Evolutionary conservation across 2,797 vertebrate genomes (phyloP), one percentile per base, ranked within the genome.

Genomic region (Sebastes wilsoni): DNA sequence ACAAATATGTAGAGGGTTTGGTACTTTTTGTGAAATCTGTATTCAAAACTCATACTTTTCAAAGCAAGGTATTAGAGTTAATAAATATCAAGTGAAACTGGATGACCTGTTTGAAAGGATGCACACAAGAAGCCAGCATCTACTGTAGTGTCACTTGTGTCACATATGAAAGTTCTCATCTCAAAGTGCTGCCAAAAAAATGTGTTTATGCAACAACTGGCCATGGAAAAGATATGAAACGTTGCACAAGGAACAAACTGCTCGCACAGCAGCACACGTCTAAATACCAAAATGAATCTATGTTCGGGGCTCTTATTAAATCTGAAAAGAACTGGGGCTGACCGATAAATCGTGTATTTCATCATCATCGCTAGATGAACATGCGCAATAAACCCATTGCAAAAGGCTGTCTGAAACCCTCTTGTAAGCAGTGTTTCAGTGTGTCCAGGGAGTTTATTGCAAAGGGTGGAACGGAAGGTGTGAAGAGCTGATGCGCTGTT

Each of bases 141-240:
- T 38, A 8, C 13, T 38, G 22, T 2, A 8, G 3, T 22, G 64
- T 36, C 28, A 64, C 49, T 20, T 64, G 22, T 36, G 20, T n/a
- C 71, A 38, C 49, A 80, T 67, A 64, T 55, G 6, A 69, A 36
- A 59, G 6, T 13, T 55, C 11, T 72, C 9, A 71, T 77, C 18
- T 74, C 9, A 34, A 78, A 66, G 9, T 20, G 5, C 58, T 70
- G 66, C 73, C 71, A 74, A 58, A 49, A 49, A 74, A 55, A 36
- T 0, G 3, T 71, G 28, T 71, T 65, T 27, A 56, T 72, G 70
- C 56, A 82, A 72, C 62, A 54, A 65, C 32, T 66, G 23, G 23
- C 23, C 23, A 23, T 23, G 23, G 23, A 23, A 23, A 23, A 72
- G 30, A 75, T 38, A 16, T 9, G 42, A 70, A 66, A 71, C 1